Conservation (phyloP, 2,888 invertebrate genomes). For the Nomada goodeniana region DNA sequence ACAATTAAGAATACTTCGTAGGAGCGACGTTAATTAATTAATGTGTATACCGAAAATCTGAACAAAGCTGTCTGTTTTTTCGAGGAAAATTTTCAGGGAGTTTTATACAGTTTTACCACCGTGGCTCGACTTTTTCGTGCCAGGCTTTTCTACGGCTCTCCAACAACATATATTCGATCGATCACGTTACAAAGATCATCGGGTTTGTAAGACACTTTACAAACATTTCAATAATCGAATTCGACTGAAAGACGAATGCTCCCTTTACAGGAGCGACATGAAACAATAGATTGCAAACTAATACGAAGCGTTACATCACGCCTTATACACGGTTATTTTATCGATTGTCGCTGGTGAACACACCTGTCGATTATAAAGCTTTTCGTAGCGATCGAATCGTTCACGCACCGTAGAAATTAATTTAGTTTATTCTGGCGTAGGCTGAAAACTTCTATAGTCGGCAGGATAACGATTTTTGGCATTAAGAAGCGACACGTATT, state of each 20-base stretch:
- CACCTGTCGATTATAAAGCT: constrained; percentile 35
- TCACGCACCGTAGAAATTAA: constrained; percentile 27
- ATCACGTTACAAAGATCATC: constrained; percentile 38
- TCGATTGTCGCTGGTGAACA: constrained; percentile 16
- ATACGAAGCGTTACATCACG: constrained; percentile 27
- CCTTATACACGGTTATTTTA: constrained; percentile 39
- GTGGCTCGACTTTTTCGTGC: constrained; percentile 59
- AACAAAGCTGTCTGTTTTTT: constrained; percentile 31
- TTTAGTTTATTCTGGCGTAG: constrained; percentile 12
- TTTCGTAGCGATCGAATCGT: constrained; percentile 22
- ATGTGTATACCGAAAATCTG: constrained; percentile 19
- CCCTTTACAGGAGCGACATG: constrained; percentile 48
- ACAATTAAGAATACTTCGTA: constrained; percentile 4
- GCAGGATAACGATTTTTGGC: constrained; percentile 14
- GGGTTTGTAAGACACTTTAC: constrained; percentile 52
- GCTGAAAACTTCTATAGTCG: constrained; percentile 29
- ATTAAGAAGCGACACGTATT: constrained; percentile 3
- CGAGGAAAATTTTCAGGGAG: constrained; percentile 53
- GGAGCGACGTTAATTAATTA: neutral
- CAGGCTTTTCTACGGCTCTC: constrained; percentile 60
- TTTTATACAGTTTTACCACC: constrained; percentile 67
- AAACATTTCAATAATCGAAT: constrained; percentile 44
- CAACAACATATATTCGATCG: constrained; percentile 41
- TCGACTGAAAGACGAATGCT: constrained; percentile 11
- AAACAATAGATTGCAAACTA: constrained; percentile 41